These are phyloP conservation scores for Drosophila melanosoma DNA, from an alignment of 2,888 invertebrate species.

Conservation along the genomic window DNA sequence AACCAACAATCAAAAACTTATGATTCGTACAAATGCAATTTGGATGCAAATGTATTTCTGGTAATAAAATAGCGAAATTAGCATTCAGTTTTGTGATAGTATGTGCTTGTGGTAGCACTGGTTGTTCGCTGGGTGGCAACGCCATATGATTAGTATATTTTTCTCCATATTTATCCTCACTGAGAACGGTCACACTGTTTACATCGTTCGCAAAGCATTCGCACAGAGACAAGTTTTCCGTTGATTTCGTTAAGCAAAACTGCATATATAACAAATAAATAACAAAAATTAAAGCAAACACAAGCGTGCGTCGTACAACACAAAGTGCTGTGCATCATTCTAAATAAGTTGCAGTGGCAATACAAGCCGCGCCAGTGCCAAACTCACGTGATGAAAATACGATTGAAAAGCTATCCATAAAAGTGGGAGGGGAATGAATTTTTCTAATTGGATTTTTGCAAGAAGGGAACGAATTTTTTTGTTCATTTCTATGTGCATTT, in stretches of 20 bases:
- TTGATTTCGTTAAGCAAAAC: constrained; percentile 64
- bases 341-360: constrained; percentile 29
- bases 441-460: constrained; percentile 66
- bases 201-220: constrained; percentile 53
- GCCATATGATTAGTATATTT: constrained; percentile 14
- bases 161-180: neutral
- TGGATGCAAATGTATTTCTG: neutral
- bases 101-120: constrained; percentile 20
- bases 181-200: constrained; percentile 19
- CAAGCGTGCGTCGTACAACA: constrained; percentile 31
- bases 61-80: neutral
- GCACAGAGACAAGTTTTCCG: constrained; percentile 63
- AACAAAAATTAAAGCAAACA: constrained; percentile 51
- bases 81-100: neutral
- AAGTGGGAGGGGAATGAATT: constrained; percentile 63
- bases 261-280: constrained; percentile 59
- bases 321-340: constrained; percentile 38
- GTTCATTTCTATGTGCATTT: neutral
- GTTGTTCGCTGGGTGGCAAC: constrained; percentile 23
- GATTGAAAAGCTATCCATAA: constrained; percentile 57
- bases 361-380: constrained; percentile 26
- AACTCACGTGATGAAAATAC: constrained; percentile 78
- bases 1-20: constrained; percentile 5
- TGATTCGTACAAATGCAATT: neutral
- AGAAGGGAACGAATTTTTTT: constrained; percentile 26